phyloP scores from a whole-genome alignment of 2,797 vertebrate species.

The Prunella strophiata region DNA sequence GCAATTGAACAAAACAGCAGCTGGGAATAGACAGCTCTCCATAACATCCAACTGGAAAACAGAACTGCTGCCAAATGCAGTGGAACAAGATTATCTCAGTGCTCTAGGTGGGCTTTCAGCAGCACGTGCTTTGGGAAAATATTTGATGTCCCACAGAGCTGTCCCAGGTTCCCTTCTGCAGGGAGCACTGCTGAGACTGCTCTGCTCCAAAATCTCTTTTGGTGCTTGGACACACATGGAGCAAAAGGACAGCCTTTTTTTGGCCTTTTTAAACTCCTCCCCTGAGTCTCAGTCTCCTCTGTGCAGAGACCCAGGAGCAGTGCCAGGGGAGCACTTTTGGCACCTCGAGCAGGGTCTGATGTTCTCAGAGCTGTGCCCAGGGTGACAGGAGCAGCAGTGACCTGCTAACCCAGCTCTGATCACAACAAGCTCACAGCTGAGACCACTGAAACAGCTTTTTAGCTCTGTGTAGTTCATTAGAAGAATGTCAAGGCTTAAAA shows the following conservation, averaged over 20 bases:
- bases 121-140: background rate
- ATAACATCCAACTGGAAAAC: background rate
- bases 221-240: background rate
- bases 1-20: background rate
- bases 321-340: background rate
- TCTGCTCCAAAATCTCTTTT: background rate
- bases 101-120: background rate
- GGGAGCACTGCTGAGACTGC: background rate
- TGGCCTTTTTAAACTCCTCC: background rate
- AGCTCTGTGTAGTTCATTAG: background rate
- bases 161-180: background rate
- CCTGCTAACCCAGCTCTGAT: background rate
- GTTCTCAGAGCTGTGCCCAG: background rate
- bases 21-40: background rate
- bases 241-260: background rate
- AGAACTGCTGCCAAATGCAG: background rate
- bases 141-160: rapidly evolving
- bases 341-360: background rate
- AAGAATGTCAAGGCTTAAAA: background rate
- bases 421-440: background rate
- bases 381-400: background rate
- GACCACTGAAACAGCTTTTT: background rate
- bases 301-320: background rate
- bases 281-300: background rate
- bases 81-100: background rate